phyloP scores from a whole-genome alignment of 2,888 invertebrate species.

The Arge pagana region DNA sequence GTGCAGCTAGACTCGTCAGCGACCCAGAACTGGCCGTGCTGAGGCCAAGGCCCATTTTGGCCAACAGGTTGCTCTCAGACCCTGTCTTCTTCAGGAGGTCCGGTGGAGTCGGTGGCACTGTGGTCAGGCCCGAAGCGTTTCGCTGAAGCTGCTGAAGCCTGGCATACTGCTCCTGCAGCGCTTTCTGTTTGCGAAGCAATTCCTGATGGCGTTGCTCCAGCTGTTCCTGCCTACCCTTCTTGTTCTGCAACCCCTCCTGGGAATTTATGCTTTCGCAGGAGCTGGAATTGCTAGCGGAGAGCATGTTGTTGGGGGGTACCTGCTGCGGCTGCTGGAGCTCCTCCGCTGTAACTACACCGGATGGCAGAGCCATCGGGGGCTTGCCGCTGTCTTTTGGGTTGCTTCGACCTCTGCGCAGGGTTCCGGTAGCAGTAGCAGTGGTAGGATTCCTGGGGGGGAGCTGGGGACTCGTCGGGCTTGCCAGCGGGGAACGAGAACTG shows the following conservation, averaged over 20 bases:
- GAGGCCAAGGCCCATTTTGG: constrained; percentile 78
- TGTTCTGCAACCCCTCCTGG: constrained; percentile 66
- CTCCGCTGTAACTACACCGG: constrained; percentile 30
- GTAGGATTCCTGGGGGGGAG: constrained; percentile 65
- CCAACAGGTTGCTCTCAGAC: constrained; percentile 83
- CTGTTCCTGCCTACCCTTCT: constrained; percentile 71
- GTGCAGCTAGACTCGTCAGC: constrained; percentile 62
- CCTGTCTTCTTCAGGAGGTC: constrained; percentile 81
- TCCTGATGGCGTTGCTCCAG: constrained; percentile 89
- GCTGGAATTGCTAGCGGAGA: constrained; percentile 69
- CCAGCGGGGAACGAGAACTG: constrained; percentile 84
- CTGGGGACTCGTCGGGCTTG: constrained; percentile 79
- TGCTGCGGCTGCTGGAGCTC: constrained; percentile 18
- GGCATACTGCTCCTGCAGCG: constrained; percentile 89
- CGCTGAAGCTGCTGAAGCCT: constrained; percentile 86
- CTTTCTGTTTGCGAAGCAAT: constrained; percentile 82
- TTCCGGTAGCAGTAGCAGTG: constrained; percentile 42
- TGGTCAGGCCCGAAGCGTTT: constrained; percentile 67
- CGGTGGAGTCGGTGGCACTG: constrained; percentile 67
- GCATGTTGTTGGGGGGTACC: constrained; percentile 47
- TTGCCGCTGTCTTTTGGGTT: constrained; percentile 50
- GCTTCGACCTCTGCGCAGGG: constrained; percentile 49
- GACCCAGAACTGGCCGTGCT: constrained; percentile 65
- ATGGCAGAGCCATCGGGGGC: constrained; percentile 49
- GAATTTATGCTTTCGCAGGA: constrained; percentile 79